Conservation (phyloP, 2,113 vertebrate genomes). For the Microtus oregoni region DNA sequence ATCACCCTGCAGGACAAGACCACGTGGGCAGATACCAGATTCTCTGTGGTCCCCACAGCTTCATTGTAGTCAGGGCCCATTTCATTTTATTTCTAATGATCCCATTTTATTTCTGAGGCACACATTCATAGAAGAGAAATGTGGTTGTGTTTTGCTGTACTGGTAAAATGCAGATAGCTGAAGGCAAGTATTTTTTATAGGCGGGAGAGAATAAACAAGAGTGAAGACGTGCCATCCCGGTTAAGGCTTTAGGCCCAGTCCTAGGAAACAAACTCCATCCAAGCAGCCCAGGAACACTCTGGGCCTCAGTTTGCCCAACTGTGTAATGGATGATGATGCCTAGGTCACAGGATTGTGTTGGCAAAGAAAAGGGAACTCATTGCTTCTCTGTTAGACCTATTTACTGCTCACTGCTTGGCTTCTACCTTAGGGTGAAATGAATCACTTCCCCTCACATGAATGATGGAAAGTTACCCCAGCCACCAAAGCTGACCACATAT, state of each 20-base stretch:
- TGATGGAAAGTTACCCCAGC: too few species aligned
- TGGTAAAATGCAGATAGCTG: background rate
- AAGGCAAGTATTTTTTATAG: background rate
- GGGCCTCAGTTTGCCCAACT: background rate
- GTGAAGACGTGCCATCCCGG: rapidly evolving
- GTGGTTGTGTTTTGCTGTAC: background rate
- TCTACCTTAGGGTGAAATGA: too few species aligned
- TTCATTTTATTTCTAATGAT: background rate
- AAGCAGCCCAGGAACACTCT: background rate
- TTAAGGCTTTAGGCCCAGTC: background rate
- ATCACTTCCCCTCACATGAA: rapidly evolving
- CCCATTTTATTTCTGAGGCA: background rate
- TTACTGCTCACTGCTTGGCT: background rate
- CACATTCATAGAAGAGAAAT: background rate
- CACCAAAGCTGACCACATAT: too few species aligned
- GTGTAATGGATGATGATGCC: too few species aligned
- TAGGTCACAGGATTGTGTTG: rapidly evolving
- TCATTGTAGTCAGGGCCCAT: rapidly evolving
- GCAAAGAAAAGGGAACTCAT: background rate
- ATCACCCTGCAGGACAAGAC: background rate
- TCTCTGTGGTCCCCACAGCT: too few species aligned
- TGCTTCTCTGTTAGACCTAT: rapidly evolving
- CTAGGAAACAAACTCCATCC: background rate
- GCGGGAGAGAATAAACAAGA: background rate
- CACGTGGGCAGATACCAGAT: rapidly evolving